Evolutionary conservation across 2,888 invertebrate species (phyloP), one percentile per base, ranked within the genome.

Genomic region (Epinotia brunnichana): DNA sequence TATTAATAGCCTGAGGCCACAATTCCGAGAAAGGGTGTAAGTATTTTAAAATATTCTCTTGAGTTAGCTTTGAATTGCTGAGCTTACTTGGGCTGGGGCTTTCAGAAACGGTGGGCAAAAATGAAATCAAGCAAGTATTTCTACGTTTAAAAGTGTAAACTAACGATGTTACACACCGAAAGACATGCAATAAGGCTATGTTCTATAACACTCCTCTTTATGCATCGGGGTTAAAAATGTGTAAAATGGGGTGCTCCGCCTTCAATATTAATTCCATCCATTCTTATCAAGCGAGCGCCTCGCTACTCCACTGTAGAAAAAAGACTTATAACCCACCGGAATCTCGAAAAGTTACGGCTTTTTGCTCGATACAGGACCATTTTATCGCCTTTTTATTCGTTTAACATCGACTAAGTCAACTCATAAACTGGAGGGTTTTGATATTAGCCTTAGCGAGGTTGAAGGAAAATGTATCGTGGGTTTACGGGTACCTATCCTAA

Each of bases 391-490:
- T 68, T 68, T 73, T 63, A 73, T 73, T 63, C 73, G 73, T 51
- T 67, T 72, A 62, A 62, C 72, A 62, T 61, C 56, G 61, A 56
- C 61, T 73, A 68, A 73, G 63, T 69, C 62, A 63, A 73, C 57
- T 69, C 73, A 63, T 73, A 73, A 73, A 73, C 17, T 51, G 35
- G 62, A 73, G 68, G 68, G 68, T 39, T 62, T 48, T 57, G 48
- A 68, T 63, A 72, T 68, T 68, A 57, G 39, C 68, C 57, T 69
- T 53, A 72, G 71, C 66, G 66, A 35, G 35, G 68, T 21, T 68
- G 72, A 10, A 57, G 44, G 72, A 35, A 72, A 44, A 19, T 56
- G 67, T 61, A 60, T 41, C 17, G 54, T 41, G 44, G 44, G 35
- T 59, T 48, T 61, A 35, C 17, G 60, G 24, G 53, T 57, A n/a